These are phyloP conservation scores for Globia sparganii DNA, from an alignment of 2,888 invertebrate species.

Conservation along the genomic window DNA sequence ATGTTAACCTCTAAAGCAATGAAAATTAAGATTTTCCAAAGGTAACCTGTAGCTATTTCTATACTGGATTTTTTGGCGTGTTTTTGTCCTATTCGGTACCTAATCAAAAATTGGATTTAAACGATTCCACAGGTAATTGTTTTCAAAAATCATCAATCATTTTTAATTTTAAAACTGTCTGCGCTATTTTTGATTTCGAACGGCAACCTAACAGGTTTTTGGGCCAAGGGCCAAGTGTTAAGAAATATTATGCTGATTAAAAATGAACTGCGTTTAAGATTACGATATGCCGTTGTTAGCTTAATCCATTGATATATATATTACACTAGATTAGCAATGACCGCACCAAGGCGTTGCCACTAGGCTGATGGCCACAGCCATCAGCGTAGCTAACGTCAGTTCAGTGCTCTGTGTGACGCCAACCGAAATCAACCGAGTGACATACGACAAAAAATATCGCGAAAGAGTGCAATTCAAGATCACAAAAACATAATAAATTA, in stretches of 20 bases:
- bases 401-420: too few species aligned
- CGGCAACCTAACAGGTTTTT: slow-evolving; percentile 3
- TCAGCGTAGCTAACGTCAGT: too few species aligned
- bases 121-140: neutral
- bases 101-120: slow-evolving; percentile 5
- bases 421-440: too few species aligned
- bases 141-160: slow-evolving; percentile 5
- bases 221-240: neutral
- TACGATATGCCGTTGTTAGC: neutral
- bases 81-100: slow-evolving; percentile 19
- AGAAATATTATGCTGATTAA: neutral
- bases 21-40: slow-evolving; percentile 16
- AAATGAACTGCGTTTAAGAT: neutral
- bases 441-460: too few species aligned
- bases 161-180: neutral
- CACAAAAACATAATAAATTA: too few species aligned
- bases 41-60: neutral
- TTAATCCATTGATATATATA: too few species aligned
- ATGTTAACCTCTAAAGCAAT: slow-evolving; percentile 14
- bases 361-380: too few species aligned
- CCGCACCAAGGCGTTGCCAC: too few species aligned
- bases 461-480: too few species aligned
- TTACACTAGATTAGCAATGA: too few species aligned
- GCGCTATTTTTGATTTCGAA: slow-evolving; percentile 6
- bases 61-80: neutral